phyloP scores from a whole-genome alignment of 2,888 invertebrate genomes.

The Tetanocera ferruginea region DNA sequence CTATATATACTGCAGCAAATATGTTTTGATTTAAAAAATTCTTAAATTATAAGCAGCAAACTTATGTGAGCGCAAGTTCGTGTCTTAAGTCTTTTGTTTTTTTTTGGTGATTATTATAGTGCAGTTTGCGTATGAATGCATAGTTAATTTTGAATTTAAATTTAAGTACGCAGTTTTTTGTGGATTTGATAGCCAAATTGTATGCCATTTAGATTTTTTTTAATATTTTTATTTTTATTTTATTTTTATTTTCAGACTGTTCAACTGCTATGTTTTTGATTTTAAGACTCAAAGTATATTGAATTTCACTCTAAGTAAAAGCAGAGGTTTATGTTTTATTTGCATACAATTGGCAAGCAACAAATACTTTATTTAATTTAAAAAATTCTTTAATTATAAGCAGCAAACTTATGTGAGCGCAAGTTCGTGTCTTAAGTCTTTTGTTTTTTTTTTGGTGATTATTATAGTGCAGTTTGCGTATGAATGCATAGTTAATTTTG shows the following conservation, averaged over 20 bases:
- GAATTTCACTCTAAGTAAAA: too few relatives aligned
- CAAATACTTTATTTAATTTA: conserved; percentile 23
- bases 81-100: conserved; percentile 14
- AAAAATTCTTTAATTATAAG: conserved; percentile 28
- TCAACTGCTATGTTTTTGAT: neutral
- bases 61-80: neutral
- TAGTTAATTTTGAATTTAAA: too few relatives aligned
- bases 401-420: neutral
- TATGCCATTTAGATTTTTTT: neutral
- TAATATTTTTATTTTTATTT: neutral
- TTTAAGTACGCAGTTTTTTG: neutral
- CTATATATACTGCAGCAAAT: conserved; percentile 39
- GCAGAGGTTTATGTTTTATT: too few relatives aligned
- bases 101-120: neutral
- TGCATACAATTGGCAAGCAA: too few relatives aligned
- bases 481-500: neutral
- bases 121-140: neutral
- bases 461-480: neutral
- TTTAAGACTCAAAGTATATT: too few relatives aligned
- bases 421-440: conserved; percentile 17
- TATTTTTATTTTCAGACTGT: too few relatives aligned
- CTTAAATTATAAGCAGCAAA: conserved; percentile 18
- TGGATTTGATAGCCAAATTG: neutral
- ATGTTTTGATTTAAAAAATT: conserved; percentile 18
- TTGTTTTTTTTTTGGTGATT: neutral